Evolutionary conservation across 2,888 invertebrate species (phyloP).

Genomic region (Gerosis bhagava): DNA sequence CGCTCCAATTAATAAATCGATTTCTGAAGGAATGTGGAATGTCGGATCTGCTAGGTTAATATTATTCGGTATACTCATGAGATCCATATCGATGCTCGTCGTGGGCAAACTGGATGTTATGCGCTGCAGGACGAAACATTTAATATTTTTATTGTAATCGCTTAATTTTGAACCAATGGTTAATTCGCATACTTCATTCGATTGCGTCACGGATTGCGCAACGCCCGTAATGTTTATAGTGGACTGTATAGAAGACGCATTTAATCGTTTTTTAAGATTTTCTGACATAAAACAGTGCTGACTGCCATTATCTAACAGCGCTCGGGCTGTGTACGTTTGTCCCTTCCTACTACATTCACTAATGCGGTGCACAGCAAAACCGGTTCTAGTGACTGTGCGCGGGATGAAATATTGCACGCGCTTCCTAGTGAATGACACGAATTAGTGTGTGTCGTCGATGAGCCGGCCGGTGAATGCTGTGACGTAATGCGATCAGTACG

Average conservation of each 20-base stretch:
- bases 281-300: neutral
- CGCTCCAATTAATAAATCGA: slow-evolving; percentile 33
- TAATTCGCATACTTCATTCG: slow-evolving; percentile 1
- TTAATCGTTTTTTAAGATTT: slow-evolving; percentile 8
- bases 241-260: slow-evolving; percentile 5
- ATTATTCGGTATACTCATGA: slow-evolving; percentile 21
- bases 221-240: slow-evolving; percentile 2
- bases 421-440: neutral
- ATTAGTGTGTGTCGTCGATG: too few species aligned
- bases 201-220: slow-evolving; percentile 2
- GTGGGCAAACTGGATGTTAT: slow-evolving; percentile 25
- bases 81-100: slow-evolving; percentile 10
- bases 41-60: slow-evolving; percentile 29
- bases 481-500: neutral
- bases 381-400: neutral
- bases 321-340: slow-evolving; percentile 9
- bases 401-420: neutral
- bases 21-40: slow-evolving; percentile 20
- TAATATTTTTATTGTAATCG: neutral
- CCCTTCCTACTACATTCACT: slow-evolving; percentile 12
- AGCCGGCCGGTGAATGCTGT: too few species aligned
- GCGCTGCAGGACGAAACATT: slow-evolving; percentile 10
- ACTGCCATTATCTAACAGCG: slow-evolving; percentile 6
- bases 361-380: slow-evolving; percentile 24
- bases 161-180: slow-evolving; percentile 1